phyloP scores from a whole-genome alignment of 1,140 invertebrate species.

The Palaemon carinicauda region DNA sequence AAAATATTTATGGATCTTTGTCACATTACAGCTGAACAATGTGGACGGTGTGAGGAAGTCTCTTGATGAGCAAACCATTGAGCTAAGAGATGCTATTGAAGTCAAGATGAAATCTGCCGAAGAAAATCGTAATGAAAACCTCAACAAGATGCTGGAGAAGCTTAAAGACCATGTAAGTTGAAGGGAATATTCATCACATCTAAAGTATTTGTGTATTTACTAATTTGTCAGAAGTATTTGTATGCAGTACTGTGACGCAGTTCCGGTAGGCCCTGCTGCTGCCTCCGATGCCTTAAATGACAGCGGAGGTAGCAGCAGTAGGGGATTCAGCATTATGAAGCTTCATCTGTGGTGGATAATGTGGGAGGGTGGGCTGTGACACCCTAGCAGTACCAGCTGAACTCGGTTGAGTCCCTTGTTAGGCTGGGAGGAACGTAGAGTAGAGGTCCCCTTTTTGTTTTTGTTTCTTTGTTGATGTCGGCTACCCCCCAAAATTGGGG shows the following conservation, averaged over 20 bases:
- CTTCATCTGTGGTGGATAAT: too few species aligned
- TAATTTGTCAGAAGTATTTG: not conserved
- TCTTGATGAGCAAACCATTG: constrained; percentile 82
- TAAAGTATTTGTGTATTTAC: not conserved
- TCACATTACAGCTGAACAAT: constrained; percentile 45
- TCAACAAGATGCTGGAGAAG: constrained; percentile 86
- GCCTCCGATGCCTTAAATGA: too few species aligned
- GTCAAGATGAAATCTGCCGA: constrained; percentile 87
- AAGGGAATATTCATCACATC: not conserved
- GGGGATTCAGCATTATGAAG: too few species aligned
- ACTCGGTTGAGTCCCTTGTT: too few species aligned
- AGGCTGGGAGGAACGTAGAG: too few species aligned
- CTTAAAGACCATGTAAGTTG: constrained; percentile 86
- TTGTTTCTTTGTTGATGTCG: too few species aligned
- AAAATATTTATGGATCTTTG: not conserved
- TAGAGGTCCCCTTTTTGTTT: too few species aligned
- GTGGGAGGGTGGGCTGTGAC: too few species aligned
- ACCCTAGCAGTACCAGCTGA: too few species aligned
- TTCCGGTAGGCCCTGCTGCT: too few species aligned
- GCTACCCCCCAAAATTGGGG: too few species aligned
- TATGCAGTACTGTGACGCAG: not conserved
- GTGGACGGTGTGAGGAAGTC: constrained; percentile 84
- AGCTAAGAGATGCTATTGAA: constrained; percentile 86
- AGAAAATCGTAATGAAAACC: constrained; percentile 88
- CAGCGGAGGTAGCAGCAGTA: too few species aligned